These are phyloP conservation scores for Hymenopus coronatus DNA, from an alignment of 2,888 invertebrate genomes.

Conservation along the genomic window DNA sequence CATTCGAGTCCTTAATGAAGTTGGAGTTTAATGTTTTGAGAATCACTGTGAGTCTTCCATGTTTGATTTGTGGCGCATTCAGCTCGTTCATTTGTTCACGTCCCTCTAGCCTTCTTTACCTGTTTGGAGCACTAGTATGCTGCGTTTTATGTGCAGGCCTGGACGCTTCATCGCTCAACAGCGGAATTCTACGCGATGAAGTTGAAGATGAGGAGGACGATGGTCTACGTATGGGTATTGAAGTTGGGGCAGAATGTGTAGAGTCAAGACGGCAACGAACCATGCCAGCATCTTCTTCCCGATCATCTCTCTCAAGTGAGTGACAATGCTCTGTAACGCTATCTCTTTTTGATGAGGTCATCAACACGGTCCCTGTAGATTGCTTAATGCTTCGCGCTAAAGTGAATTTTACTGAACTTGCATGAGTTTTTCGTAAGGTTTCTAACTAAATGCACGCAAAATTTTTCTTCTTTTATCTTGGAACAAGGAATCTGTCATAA, in stretches of 20 bases:
- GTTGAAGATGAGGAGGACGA: background rate
- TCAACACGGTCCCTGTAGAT: background rate
- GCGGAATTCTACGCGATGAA: background rate
- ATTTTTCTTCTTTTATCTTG: too few species aligned
- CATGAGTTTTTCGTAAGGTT: background rate
- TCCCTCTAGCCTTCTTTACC: background rate
- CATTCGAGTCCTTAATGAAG: too few species aligned
- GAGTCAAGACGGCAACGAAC: constrained; percentile 46
- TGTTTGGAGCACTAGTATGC: background rate
- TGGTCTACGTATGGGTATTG: constrained; percentile 57
- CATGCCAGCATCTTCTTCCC: background rate
- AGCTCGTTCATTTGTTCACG: background rate
- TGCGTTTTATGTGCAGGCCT: constrained; percentile 5
- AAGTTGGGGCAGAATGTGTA: constrained; percentile 62
- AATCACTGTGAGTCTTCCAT: too few species aligned
- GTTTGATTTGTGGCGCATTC: background rate
- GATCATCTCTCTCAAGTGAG: constrained; percentile 22
- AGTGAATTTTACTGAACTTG: background rate
- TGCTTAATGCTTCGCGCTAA: background rate
- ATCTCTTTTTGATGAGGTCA: background rate
- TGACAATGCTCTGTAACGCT: background rate
- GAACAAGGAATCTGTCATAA: too few species aligned
- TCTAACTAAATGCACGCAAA: too few species aligned
- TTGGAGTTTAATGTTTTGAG: too few species aligned
- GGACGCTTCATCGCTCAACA: background rate